A percentile compares a stretch with the other conserved stretches of the same genome.
Conservation (phyloP, 2,797 vertebrate species). For the Smutsia gigantea region DNA sequence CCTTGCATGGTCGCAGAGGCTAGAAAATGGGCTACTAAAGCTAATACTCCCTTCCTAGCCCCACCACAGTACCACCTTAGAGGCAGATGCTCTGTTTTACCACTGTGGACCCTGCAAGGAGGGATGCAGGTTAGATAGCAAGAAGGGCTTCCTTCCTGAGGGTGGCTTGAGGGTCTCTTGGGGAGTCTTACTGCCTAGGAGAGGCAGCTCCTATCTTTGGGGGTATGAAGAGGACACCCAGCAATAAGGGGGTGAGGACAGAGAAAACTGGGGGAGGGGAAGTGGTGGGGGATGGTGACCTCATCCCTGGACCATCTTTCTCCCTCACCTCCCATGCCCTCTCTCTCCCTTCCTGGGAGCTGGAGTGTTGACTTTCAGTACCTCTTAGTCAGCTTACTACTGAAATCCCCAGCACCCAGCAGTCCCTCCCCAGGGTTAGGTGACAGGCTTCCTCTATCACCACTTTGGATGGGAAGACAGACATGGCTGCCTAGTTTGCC, state of each 20-base stretch:
- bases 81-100: not conserved
- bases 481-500: not conserved
- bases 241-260: not conserved
- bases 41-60: not conserved
- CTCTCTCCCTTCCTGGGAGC: slow-evolving; percentile 44
- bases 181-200: not conserved
- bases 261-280: not conserved
- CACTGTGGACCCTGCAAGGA: not conserved
- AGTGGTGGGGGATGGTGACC: not conserved
- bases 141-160: slow-evolving; percentile 22
- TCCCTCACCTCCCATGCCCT: slow-evolving; percentile 7
- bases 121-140: not conserved
- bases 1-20: not conserved
- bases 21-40: not conserved
- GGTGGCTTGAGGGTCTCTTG: not conserved
- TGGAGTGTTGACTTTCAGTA: slow-evolving; percentile 43
- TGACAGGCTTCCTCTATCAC: slow-evolving; percentile 43
- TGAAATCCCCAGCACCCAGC: not conserved
- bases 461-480: not conserved
- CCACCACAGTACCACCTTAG: not conserved
- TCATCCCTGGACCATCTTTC: not conserved
- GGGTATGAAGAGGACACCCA: not conserved
- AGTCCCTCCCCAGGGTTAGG: slow-evolving; percentile 26
- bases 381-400: slow-evolving; percentile 41
- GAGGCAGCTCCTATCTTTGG: not conserved